A percentile compares a stretch with the other conserved stretches of the same genome.
Evolutionary conservation across 2,113 vertebrate species (phyloP).

Genomic region (Dipodomys spectabilis): DNA sequence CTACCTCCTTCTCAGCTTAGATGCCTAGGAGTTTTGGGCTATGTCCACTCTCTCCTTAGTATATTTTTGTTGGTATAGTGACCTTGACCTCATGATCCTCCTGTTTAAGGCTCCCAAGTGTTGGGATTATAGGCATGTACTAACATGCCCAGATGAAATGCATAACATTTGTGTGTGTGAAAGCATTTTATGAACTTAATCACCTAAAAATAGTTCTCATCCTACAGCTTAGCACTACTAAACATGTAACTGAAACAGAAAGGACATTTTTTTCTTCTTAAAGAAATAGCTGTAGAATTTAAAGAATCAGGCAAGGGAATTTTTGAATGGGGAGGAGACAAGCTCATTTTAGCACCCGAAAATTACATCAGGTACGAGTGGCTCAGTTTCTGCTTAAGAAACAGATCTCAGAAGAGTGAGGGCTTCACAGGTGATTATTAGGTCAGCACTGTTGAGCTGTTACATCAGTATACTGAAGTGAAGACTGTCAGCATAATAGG

Average conservation of each 20-base stretch:
- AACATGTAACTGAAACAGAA: neutral
- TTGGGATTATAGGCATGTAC: neutral
- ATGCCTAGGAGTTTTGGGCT: neutral
- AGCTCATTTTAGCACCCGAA: neutral
- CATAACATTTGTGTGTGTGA: neutral
- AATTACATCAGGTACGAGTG: neutral
- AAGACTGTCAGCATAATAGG: neutral
- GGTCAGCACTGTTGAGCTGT: neutral
- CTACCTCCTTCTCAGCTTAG: neutral
- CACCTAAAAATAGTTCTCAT: neutral
- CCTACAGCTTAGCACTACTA: neutral
- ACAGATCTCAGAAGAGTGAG: neutral
- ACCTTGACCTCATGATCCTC: neutral
- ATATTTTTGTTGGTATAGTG: neutral
- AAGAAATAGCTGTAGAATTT: neutral
- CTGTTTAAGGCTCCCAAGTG: neutral
- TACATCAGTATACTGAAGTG: neutral
- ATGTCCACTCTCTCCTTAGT: neutral
- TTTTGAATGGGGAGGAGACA: neutral
- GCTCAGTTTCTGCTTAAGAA: conserved; percentile 17
- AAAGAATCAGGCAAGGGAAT: neutral
- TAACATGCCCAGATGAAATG: neutral
- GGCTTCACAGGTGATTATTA: neutral
- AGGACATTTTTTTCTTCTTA: neutral
- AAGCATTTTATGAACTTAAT: neutral